Evolutionary conservation across 1,140 invertebrate species (phyloP), one percentile per base, ranked within the genome.

Genomic region (Plodia interpunctella): DNA sequence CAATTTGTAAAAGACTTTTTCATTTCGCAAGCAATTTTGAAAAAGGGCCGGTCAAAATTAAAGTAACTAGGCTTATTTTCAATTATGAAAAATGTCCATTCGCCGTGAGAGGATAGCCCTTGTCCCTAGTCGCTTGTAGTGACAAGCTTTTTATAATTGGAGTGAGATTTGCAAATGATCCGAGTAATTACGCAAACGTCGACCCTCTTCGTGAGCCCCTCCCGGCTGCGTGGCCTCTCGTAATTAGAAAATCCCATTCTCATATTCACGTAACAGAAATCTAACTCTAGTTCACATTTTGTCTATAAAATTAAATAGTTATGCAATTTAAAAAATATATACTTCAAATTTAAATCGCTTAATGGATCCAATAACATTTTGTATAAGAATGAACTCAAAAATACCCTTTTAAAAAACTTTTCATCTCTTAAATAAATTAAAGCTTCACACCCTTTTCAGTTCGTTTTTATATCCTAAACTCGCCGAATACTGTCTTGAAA

Each of bases 161-260:
- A 70, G 72, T 64, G 73, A 78, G 71, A 85, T 81, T 86, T 75
- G 72, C 76, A 83, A 88, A 88, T 85, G 82, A 88, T 88, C 82
- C 82, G 72, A 77, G 72, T 87, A 87, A 87, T 88, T 87, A 88
- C 80, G 73, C 78, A 80, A 79, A 85, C 74, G 85, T 86, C 85
- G 78, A 88, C 83, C 85, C 85, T 86, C 79, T 80, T 88, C 85
- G 86, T 86, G 77, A 82, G 67, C 74, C 69, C 53, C 63, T 68
- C 64, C 75, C 65, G 61, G 53, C 58, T 62, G 59, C 20, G 51
- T 25, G 68, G 65, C 59, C 68, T 66, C 58, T 67, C 66, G 55
- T 78, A 76, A 79, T 79, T 76, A 74, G 73, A 70, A 57, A 73
- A 67, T 69, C 62, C 64, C 52, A 54, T 32, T 59, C 68, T 55